These are phyloP conservation scores for Pogonocichla stellata DNA, from an alignment of 2,113 vertebrate species.

Conservation along the genomic window DNA sequence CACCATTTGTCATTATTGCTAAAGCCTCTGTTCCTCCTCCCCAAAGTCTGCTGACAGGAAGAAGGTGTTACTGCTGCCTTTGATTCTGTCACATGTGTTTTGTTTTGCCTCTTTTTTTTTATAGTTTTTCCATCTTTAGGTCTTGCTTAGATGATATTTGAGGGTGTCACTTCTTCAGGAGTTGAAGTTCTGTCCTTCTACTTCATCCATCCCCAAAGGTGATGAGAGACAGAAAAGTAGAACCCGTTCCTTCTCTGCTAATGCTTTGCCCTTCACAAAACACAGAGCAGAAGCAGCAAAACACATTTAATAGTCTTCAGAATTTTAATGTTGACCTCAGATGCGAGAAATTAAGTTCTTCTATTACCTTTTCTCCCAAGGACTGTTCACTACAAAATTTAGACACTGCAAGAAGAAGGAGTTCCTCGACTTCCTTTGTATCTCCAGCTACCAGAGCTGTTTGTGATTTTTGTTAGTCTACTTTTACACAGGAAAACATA, in stretches of 20 bases:
- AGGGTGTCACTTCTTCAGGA: background rate
- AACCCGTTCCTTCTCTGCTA: background rate
- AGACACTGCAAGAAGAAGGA: background rate
- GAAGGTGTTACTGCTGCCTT: background rate
- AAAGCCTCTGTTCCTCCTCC: slow-evolving; percentile 8
- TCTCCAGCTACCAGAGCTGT: background rate
- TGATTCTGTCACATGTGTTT: background rate
- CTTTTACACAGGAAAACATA: background rate
- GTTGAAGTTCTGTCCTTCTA: background rate
- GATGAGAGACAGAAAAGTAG: background rate
- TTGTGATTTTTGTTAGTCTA: background rate
- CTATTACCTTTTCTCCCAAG: background rate
- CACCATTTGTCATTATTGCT: slow-evolving; percentile 20
- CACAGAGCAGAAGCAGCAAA: background rate
- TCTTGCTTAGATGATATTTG: background rate
- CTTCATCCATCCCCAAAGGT: background rate
- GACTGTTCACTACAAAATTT: background rate
- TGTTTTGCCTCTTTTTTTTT: background rate
- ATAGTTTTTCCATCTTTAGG: background rate
- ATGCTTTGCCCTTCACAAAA: background rate
- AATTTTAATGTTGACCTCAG: background rate
- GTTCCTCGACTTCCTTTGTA: background rate
- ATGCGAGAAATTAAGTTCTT: background rate
- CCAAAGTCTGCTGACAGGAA: slow-evolving; percentile 13
- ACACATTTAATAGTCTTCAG: background rate